A percentile compares a stretch with the other conserved stretches of the same genome.
Evolutionary conservation across 2,797 vertebrate genomes (phyloP).

Genomic region (Melanotaenia nigrans): DNA sequence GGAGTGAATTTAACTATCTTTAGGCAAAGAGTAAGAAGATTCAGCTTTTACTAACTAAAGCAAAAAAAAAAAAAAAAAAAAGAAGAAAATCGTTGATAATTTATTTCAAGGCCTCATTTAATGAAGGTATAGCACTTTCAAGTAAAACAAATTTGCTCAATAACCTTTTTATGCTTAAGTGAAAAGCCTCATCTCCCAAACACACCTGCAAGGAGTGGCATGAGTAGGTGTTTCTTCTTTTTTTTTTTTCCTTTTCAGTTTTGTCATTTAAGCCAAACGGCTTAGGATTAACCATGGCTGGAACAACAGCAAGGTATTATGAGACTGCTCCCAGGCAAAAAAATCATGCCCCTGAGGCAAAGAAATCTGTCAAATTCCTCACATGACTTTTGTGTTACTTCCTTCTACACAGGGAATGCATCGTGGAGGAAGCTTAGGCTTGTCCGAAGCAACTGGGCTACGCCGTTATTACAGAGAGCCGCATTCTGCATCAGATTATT

Average conservation of each 20-base stretch:
- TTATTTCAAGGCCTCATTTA: too few relatives aligned
- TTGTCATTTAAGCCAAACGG: constrained; percentile 18
- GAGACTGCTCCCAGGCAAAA: constrained; percentile 44
- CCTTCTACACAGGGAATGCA: constrained; percentile 25
- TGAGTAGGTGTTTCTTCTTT: constrained; percentile 21
- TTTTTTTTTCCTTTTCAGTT: constrained; percentile 8
- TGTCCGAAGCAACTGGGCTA: constrained; percentile 19
- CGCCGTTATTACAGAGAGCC: constrained; percentile 23
- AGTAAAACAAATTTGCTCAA: neutral
- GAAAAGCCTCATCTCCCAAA: constrained; percentile 33
- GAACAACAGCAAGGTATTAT: constrained; percentile 39
- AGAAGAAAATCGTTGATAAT: neutral
- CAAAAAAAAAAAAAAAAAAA: neutral
- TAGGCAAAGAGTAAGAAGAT: constrained; percentile 27
- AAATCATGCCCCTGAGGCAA: constrained; percentile 54
- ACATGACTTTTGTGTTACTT: constrained; percentile 26
- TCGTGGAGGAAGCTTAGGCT: constrained; percentile 46
- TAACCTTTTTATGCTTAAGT: constrained; percentile 18
- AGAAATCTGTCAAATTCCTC: constrained; percentile 63
- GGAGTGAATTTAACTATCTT: constrained; percentile 2
- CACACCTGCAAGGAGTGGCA: constrained; percentile 42
- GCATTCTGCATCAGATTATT: constrained; percentile 42
- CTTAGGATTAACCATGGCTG: constrained; percentile 19
- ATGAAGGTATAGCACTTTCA: neutral
- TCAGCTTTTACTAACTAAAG: constrained; percentile 18